Evolutionary conservation across 2,113 vertebrate species (phyloP).

Genomic region (Montifringilla adamsi): DNA sequence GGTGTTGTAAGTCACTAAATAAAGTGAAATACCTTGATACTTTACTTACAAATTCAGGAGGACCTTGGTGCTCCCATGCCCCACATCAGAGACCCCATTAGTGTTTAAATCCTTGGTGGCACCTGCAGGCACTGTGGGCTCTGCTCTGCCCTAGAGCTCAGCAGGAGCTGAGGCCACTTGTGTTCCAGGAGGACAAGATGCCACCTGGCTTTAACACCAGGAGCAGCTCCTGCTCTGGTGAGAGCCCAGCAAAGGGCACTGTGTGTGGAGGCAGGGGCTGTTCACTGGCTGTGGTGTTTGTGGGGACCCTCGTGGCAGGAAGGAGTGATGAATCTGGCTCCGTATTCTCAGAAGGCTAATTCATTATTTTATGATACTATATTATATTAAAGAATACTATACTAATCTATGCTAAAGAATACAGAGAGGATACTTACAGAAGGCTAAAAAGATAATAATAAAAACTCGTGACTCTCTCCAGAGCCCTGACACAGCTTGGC

Average conservation of each 20-base stretch:
- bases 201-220: not conserved
- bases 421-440: no score
- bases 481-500: no score
- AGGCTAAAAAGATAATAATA: no score
- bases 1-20: not conserved
- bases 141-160: not conserved
- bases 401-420: no score
- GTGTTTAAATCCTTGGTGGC: not conserved
- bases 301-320: no score
- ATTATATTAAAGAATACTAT: no score
- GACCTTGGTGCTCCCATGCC: not conserved
- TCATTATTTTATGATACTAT: no score
- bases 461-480: no score
- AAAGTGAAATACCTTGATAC: not conserved
- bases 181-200: not conserved
- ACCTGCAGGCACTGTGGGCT: not conserved
- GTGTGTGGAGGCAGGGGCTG: fast-evolving
- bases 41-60: not conserved
- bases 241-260: fast-evolving
- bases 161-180: not conserved
- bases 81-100: not conserved
- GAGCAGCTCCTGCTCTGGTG: not conserved
- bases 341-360: no score
- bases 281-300: not conserved
- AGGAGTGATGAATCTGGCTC: no score